phyloP scores from a whole-genome alignment of 2,888 invertebrate genomes.

The Pristionchus mayeri region DNA sequence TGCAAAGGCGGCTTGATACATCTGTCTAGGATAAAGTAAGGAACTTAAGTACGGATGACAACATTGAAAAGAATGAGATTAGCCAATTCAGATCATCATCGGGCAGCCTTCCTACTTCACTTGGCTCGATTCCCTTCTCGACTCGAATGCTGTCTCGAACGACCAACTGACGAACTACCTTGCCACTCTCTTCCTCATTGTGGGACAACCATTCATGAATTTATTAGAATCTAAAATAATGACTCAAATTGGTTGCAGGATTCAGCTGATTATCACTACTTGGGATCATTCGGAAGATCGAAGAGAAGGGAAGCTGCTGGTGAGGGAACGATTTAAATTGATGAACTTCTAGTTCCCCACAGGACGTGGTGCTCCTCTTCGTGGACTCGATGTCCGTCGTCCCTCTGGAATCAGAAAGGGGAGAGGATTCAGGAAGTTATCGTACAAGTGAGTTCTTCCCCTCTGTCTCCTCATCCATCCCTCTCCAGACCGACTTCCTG shows the following conservation, averaged over 20 bases:
- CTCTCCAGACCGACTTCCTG: conserved; percentile 6
- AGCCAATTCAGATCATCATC: conserved; percentile 60
- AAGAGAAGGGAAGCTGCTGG: background rate
- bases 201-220: background rate
- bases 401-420: conserved; percentile 44
- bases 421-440: conserved; percentile 34
- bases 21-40: too few relatives aligned
- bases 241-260: too few relatives aligned
- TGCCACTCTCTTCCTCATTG: conserved; percentile 54
- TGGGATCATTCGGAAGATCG: background rate
- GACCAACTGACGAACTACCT: conserved; percentile 67
- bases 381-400: conserved; percentile 33
- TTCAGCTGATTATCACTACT: conserved; percentile 31
- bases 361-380: conserved; percentile 20
- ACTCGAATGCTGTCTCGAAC: conserved; percentile 51
- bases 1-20: too few relatives aligned
- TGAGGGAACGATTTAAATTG: too few relatives aligned
- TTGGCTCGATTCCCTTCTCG: conserved; percentile 66
- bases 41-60: too few relatives aligned
- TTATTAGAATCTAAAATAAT: too few relatives aligned
- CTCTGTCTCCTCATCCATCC: too few relatives aligned
- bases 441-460: conserved; percentile 15
- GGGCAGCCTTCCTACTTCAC: conserved; percentile 69
- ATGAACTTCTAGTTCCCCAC: too few relatives aligned
- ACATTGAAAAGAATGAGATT: too few relatives aligned